Base-by-base conservation (phyloP, 2,113 vertebrate genomes). In the Atlantisia rogersi region DNA sequence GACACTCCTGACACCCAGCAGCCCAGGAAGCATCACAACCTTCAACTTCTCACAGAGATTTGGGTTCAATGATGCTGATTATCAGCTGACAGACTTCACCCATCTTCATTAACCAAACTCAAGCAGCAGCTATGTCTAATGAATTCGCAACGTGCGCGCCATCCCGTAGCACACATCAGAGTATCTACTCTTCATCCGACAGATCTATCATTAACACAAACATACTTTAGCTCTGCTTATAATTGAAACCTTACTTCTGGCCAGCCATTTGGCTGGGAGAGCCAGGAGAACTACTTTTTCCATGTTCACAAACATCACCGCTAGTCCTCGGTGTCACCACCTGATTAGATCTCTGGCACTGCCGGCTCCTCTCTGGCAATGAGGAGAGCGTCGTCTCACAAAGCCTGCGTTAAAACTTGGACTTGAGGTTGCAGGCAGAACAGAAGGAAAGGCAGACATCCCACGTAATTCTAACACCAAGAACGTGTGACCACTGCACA, bases 341-440 rank as follows among this genome's bases (percentile, higher is more conserved):
- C 88, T 96, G 91, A 95, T 96, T 86, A 93, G 86, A 96, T 96
- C 94, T 96, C 68, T 95, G 97, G 92, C 86, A 91, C 37, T 0
- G 0, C 7, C 5, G 86, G 73, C 92, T 91, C 53, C 42, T 35
- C 86, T 88, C 70, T 95, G 92, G 93, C 95, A 94, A 50, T 0
- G 21, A 74, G 60, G 39, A 71, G n/a, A 88, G 59, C 83, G 17
- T 60, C 77, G 1, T 75, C 96, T 96, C 81, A 85, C 42, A 19
- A 3, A 58, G 29, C 46, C 67, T 55, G 29, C 10, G 8, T 65
- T 56, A 6, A 90, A 82, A 85, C 32, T n/a, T 73, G 86, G 74
- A 68, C 64, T 50, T 68, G 78, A 92, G 64, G 78, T 35, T 58
- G 79, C 60, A 68, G 32, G 42, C 74, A 35, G n/a, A 82, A 39